These are phyloP conservation scores for Centropyge bicolor DNA, from an alignment of 2,797 vertebrate species.

Conservation along the genomic window DNA sequence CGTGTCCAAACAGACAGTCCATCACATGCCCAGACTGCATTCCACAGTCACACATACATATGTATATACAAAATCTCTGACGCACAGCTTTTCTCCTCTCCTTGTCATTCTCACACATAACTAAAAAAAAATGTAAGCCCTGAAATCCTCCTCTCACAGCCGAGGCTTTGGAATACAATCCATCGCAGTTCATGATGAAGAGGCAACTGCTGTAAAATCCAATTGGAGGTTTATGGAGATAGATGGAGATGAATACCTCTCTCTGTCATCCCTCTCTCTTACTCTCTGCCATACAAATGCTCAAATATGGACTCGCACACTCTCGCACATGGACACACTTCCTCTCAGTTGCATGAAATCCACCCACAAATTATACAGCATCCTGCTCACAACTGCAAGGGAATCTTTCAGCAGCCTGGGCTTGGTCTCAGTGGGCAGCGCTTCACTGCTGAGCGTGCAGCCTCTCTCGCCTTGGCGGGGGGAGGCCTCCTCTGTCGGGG, in stretches of 20 bases:
- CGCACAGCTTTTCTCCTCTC: constrained; percentile 16
- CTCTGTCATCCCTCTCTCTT: constrained; percentile 28
- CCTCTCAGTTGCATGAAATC: constrained; percentile 62
- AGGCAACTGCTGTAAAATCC: constrained; percentile 72
- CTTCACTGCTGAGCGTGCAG: constrained; percentile 71
- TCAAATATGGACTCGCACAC: constrained; percentile 16
- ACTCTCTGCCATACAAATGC: constrained; percentile 22
- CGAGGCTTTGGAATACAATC: constrained; percentile 60
- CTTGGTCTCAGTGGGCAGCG: constrained; percentile 70
- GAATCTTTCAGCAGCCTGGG: constrained; percentile 59
- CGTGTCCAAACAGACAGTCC: constrained; percentile 2
- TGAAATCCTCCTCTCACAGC: constrained; percentile 66
- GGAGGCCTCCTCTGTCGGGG: constrained; percentile 71
- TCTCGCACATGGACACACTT: constrained; percentile 34
- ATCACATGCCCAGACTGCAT: constrained; percentile 19
- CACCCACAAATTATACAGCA: constrained; percentile 60
- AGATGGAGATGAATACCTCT: constrained; percentile 57
- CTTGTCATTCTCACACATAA: constrained; percentile 41
- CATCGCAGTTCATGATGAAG: constrained; percentile 69
- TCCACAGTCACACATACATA: constrained; percentile 32
- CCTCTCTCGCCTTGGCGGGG: constrained; percentile 59
- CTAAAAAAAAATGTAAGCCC: constrained; percentile 53
- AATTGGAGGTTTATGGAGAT: constrained; percentile 68
- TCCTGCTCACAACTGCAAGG: constrained; percentile 43
- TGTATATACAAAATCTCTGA: constrained; percentile 42